phyloP scores from a whole-genome alignment of 2,113 vertebrate genomes.

The Leucopsar rothschildi region DNA sequence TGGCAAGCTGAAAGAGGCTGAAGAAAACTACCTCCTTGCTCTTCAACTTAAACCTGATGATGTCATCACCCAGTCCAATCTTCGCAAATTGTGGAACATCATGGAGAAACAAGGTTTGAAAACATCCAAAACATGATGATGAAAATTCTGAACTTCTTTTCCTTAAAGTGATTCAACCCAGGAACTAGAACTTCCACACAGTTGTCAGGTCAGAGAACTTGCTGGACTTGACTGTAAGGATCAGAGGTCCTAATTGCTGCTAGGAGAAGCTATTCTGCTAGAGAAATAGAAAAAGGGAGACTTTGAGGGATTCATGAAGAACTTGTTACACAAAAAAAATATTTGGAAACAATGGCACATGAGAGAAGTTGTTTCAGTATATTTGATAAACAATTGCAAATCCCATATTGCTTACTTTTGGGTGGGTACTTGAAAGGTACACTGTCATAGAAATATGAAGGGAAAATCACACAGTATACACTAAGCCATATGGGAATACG shows the following conservation, averaged over 20 bases:
- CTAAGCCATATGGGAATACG: constrained; percentile 23
- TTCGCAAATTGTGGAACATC: constrained; percentile 98
- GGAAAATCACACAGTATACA: constrained; percentile 41
- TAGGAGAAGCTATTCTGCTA: constrained; percentile 48
- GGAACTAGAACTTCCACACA: constrained; percentile 28
- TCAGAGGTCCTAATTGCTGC: constrained; percentile 51
- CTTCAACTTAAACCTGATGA: constrained; percentile 95
- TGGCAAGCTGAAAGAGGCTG: constrained; percentile 89
- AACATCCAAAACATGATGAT: constrained; percentile 84
- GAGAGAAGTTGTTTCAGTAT: constrained; percentile 64
- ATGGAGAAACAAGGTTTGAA: constrained; percentile 98
- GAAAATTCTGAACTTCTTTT: neutral
- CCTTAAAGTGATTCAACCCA: neutral
- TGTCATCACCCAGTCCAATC: constrained; percentile 95
- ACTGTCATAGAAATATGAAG: constrained; percentile 46
- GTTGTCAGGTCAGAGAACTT: neutral
- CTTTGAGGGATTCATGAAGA: constrained; percentile 47
- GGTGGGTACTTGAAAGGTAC: constrained; percentile 40
- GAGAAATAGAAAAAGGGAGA: constrained; percentile 31
- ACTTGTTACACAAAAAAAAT: constrained; percentile 38
- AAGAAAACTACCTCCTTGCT: constrained; percentile 94
- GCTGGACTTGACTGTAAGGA: constrained; percentile 4
- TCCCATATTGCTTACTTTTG: constrained; percentile 28
- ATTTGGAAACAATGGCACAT: constrained; percentile 62
- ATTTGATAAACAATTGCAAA: constrained; percentile 40